phyloP scores from a whole-genome alignment of 2,888 invertebrate species.

The Drosophila acutilabella region DNA sequence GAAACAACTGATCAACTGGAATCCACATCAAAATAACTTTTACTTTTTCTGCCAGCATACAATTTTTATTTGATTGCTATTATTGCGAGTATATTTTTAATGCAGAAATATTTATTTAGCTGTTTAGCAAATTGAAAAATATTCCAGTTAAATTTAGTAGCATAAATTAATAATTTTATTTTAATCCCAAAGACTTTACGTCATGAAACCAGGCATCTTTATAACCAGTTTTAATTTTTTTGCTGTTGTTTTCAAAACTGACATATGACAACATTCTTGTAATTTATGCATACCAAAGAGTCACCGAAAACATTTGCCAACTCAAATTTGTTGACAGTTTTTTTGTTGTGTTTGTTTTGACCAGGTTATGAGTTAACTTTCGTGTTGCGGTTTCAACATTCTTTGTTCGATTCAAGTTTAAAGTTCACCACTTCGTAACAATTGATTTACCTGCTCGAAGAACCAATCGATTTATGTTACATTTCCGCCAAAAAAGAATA shows the following conservation, averaged over 20 bases:
- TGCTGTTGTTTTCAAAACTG: background rate
- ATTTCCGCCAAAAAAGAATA: background rate
- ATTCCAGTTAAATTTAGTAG: conserved; percentile 1
- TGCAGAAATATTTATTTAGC: background rate
- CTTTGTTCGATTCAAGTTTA: conserved; percentile 51
- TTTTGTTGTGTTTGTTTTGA: conserved; percentile 7
- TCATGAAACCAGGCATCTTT: conserved; percentile 25
- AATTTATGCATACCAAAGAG: conserved; percentile 37
- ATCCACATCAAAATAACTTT: conserved; percentile 4
- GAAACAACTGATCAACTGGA: conserved; percentile 1
- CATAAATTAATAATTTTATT: conserved; percentile 9
- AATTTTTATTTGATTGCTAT: background rate
- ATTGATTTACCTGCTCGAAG: background rate
- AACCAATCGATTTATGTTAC: background rate
- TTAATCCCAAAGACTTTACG: conserved; percentile 22
- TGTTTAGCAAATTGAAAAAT: background rate
- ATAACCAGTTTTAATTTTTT: conserved; percentile 33
- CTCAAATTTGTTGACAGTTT: conserved; percentile 19
- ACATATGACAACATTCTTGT: conserved; percentile 45
- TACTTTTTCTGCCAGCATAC: conserved; percentile 4
- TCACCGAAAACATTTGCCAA: conserved; percentile 33
- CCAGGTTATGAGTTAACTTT: conserved; percentile 30
- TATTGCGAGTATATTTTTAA: background rate
- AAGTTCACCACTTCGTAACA: conserved; percentile 44
- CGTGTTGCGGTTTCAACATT: conserved; percentile 10